Conservation (phyloP, 2,797 vertebrate genomes). For the Bradypodion ventrale region DNA sequence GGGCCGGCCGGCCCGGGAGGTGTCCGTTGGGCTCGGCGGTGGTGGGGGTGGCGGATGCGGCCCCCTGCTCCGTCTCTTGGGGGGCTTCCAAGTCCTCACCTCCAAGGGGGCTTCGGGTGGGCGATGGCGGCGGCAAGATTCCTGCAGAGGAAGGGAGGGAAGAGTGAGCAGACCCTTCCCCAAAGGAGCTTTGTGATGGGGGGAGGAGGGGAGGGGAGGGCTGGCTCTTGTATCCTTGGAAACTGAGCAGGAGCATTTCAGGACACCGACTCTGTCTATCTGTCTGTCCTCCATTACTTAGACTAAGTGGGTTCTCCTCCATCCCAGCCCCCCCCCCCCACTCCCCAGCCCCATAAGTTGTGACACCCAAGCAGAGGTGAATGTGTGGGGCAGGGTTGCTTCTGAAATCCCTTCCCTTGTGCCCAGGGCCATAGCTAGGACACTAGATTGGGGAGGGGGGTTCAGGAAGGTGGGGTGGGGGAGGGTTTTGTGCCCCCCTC, state of each 20-base stretch:
- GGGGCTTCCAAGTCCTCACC: background rate
- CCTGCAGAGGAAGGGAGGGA: background rate
- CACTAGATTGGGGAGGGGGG: no score
- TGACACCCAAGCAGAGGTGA: no score
- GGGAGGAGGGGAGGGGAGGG: background rate
- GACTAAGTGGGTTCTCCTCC: no score
- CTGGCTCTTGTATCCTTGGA: slow-evolving; percentile 17
- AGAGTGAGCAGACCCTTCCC: no score
- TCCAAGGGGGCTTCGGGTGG: background rate
- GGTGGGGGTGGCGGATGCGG: no score
- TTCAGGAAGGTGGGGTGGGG: no score
- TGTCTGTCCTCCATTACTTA: background rate
- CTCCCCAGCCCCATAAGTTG: background rate
- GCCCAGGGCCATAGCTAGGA: no score
- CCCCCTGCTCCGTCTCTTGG: slow-evolving; percentile 53
- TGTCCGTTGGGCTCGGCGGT: slow-evolving; percentile 18
- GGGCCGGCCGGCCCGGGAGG: background rate
- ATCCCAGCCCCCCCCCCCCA: background rate
- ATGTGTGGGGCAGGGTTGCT: no score
- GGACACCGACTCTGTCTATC: background rate
- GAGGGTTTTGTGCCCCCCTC: no score
- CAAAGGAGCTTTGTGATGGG: background rate
- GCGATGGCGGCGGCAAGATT: background rate
- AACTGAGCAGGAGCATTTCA: slow-evolving; percentile 1
- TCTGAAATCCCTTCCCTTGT: no score